Conservation (phyloP, 2,888 invertebrate genomes). For the Aphrophora alni region DNA sequence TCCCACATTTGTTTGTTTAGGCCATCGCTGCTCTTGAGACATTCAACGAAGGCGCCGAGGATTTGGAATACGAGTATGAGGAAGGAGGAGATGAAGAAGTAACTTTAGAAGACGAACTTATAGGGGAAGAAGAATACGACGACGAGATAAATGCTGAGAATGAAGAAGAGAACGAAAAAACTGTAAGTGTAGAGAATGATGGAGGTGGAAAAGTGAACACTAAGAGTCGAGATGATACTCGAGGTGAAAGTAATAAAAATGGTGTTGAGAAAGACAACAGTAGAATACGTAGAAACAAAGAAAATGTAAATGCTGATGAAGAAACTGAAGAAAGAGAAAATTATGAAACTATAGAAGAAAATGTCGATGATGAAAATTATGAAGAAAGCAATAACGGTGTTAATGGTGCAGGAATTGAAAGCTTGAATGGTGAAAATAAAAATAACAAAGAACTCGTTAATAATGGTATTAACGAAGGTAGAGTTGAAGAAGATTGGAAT, state of each 20-base stretch:
- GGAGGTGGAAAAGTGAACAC: background rate
- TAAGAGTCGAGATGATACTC: too few species aligned
- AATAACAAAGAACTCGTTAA: background rate
- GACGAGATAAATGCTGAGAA: background rate
- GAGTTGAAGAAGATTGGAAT: background rate
- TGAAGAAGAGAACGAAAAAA: background rate
- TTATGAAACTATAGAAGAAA: too few species aligned
- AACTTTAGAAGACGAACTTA: background rate
- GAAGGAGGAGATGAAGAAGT: background rate
- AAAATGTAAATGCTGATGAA: too few species aligned
- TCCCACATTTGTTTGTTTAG: background rate
- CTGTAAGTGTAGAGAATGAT: too few species aligned
- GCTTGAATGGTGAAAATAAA: background rate
- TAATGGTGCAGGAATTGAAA: background rate
- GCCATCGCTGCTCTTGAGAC: background rate
- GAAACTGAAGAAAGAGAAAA: too few species aligned
- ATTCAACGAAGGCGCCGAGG: background rate
- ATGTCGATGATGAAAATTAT: background rate
- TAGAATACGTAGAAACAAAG: too few species aligned
- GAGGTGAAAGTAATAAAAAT: background rate
- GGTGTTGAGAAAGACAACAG: background rate
- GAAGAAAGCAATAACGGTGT: background rate
- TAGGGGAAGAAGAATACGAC: background rate
- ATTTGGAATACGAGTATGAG: background rate
- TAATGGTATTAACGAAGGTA: background rate